Conservation (phyloP, 2,797 vertebrate genomes). For the Eulemur mongoz region DNA sequence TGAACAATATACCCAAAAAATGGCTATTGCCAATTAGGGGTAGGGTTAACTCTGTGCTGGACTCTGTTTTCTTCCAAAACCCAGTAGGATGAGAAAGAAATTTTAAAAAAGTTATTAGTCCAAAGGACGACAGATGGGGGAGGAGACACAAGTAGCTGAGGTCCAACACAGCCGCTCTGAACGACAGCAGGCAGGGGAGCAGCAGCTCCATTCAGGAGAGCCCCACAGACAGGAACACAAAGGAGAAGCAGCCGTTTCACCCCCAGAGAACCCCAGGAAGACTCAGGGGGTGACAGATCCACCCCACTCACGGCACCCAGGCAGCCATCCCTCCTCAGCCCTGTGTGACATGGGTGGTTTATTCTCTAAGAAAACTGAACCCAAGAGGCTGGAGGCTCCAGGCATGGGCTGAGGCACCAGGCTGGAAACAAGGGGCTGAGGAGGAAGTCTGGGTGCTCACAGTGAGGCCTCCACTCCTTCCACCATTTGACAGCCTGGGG, state of each 20-base stretch:
- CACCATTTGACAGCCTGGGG: background rate
- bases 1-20: background rate
- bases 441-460: background rate
- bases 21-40: background rate
- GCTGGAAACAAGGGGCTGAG: background rate
- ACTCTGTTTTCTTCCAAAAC: background rate
- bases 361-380: background rate
- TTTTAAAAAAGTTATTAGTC: background rate
- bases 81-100: background rate
- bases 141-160: background rate
- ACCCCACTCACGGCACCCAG: background rate
- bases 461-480: too few species aligned
- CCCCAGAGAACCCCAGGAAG: background rate
- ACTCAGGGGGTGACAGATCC: background rate
- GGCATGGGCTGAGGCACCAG: background rate
- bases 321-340: background rate
- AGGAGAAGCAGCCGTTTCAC: background rate
- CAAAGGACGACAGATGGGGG: background rate
- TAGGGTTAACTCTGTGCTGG: background rate
- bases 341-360: background rate
- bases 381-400: background rate
- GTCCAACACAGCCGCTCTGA: background rate
- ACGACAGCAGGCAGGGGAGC: background rate
- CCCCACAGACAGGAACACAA: background rate
- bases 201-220: background rate